Evolutionary conservation across 2,113 vertebrate genomes (phyloP).

Genomic region (Myrmecobius fasciatus): DNA sequence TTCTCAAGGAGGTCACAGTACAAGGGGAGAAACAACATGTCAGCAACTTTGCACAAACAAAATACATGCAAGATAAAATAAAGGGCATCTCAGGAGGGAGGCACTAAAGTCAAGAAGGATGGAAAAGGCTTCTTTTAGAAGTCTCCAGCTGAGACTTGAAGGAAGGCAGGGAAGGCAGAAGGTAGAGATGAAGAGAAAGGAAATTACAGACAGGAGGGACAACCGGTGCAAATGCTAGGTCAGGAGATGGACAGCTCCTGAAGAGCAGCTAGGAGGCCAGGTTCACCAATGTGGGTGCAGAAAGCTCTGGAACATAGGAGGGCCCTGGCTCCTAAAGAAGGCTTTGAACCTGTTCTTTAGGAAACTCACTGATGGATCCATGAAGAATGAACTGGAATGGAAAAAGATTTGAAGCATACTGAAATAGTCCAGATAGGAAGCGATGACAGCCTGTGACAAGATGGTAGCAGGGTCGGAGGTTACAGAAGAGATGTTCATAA

Average conservation of each 20-base stretch:
- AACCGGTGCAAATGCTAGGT: neutral
- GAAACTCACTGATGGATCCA: neutral
- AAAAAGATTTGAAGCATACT: neutral
- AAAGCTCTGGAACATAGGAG: neutral
- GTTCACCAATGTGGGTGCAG: neutral
- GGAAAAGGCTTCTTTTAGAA: neutral
- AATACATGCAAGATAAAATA: neutral
- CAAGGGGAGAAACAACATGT: neutral
- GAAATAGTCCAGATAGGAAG: neutral
- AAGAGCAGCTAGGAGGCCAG: neutral
- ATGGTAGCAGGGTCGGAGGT: neutral
- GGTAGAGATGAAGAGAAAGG: neutral
- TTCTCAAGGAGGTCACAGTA: neutral
- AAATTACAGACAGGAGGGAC: neutral
- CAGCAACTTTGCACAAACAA: neutral
- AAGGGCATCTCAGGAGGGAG: neutral
- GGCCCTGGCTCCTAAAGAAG: neutral
- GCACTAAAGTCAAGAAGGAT: neutral
- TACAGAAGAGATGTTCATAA: neutral
- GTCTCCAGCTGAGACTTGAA: neutral
- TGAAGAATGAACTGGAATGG: neutral
- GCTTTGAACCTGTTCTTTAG: neutral
- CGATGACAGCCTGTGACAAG: too few relatives aligned
- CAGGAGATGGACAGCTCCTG: neutral
- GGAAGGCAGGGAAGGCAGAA: neutral